Evolutionary conservation across 2,888 invertebrate species (phyloP), one percentile per base, ranked within the genome.

Genomic region (Dorcus parallelipipedus): DNA sequence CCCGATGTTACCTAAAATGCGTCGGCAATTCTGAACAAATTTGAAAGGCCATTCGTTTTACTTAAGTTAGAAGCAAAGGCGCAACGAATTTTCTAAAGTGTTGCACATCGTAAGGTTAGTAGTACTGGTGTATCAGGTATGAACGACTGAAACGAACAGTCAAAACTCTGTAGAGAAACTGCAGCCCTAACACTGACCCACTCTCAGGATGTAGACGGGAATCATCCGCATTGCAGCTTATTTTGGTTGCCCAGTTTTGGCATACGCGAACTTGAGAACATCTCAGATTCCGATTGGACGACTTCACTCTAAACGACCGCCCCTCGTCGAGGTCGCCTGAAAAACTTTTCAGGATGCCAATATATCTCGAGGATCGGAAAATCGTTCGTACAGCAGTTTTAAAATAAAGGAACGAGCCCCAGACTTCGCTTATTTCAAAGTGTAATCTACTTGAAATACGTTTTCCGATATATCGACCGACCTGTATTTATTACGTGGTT

Each of bases 151-250:
- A 50, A 23, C 50, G 58, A 54, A 51, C 47, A 47, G 53, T 53
- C 26, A 45, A 54, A 50, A 59, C 56, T 64, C 64, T 65, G 60
- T 61, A 62, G 61, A 59, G 55, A 62, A 64, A 65, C 67, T 66
- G 65, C 64, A 58, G 47, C 52, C 52, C 52, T 53, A 58, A 60
- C 53, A 54, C 59, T 26, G 57, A 59, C 59, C 60, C 67, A 69
- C 67, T 66, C 67, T 67, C 62, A 64, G 67, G 69, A 65, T 65
- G 66, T 64, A 64, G 61, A 62, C 58, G 56, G 60, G 52, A 55
- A 66, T 63, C 63, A 67, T 67, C 71, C 73, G 74, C 74, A 74
- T 69, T 73, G 74, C 74, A 73, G 67, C 71, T 71, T 61, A 69
- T 60, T 63, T 66, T 65, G 66, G 67, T 52, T 69, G 65, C 67